Evolutionary conservation across 2,888 invertebrate genomes (phyloP), one percentile per base, ranked within the genome.

Genomic region (Proisotoma minuta): DNA sequence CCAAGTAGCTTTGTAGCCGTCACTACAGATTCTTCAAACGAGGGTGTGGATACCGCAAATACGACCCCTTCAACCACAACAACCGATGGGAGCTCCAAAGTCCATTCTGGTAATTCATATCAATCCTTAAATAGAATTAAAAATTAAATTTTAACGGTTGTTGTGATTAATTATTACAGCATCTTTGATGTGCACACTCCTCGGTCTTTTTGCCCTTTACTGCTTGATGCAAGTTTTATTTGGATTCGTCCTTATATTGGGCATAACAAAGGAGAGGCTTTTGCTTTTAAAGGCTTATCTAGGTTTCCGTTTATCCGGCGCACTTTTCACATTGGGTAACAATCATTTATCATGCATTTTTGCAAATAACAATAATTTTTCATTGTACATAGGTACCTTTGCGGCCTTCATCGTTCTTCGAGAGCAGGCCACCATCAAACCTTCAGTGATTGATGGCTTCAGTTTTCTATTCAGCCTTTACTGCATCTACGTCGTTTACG

Each of bases 401-500:
- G 4, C 28, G 18, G 26, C 23, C 3, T 51, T 51, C 24, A 5
- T 51, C 5, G 26, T 51, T 27, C 51, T 51, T 3, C n/a, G 51
- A 4, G 51, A 51, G 12, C 5, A 26, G 2, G 51, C 51, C 3
- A 51, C 51, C 15, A 27, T 51, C 12, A 51, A 51, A 24, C 28
- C 28, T 3, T 51, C 51, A 3, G 5, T 27, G 12, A 12, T 27
- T 5, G 51, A 51, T 20, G 27, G 4, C 10, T 3, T 51, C 5
- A 18, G 28, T 15, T 27, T 51, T 12, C 26, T 51, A 3, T 51
- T 22, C 20, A 28, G 28, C 12, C n/a, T 51, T 5, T 51, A 51
- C 51, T 51, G 51, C 28, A 3, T 51, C n/a, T 51, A 29, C 28
- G 28, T 51, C 15, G 51, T 51, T 20, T 27, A 27, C 18, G 15